Evolutionary conservation across 2,888 invertebrate species (phyloP), one percentile per base, ranked within the genome.

Genomic region (Acronicta leporina): DNA sequence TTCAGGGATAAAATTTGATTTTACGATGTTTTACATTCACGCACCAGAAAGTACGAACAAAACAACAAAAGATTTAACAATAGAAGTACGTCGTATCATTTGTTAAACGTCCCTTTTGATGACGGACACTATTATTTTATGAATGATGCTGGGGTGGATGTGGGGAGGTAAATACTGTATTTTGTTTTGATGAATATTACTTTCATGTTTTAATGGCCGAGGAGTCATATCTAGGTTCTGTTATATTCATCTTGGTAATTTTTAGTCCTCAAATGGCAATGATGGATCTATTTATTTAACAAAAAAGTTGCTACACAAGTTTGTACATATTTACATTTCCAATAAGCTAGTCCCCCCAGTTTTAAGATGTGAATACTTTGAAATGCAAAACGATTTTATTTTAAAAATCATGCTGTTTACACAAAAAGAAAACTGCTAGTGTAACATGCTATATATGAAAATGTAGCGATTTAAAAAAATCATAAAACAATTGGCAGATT

Each of bases 91-190:
- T 89, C 87, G 88, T 93, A 92, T 94, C 94, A 94, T 94, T 94
- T 94, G 94, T 93, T 91, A 93, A 92, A 91, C 90, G 92, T 92
- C 92, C 93, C 92, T 93, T 91, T 89, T 88, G 91, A 91, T 87
- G 91, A 89, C 87, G 91, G 87, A 87, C 87, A 90, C 92, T 92
- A 92, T 94, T 94, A 92, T 91, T 91, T 90, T 90, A 91, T 93
- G 92, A 93, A 92, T 90, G 92, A 91, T 89, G 89, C 82, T 85
- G 85, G 88, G 88, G 80, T 79, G 75, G 63, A 58, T 83, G 84
- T 79, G 81, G 83, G 86, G 86, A 74, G 51, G 57, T 74, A 79
- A 72, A 77, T 86, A 84, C 83, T 84, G 82, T 82, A 82, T 85
- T 88, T 87, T 83, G 87, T 84, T 81, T 77, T 76, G 77, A 80